phyloP scores from a whole-genome alignment of 2,113 vertebrate genomes.

The Apodemus sylvaticus region DNA sequence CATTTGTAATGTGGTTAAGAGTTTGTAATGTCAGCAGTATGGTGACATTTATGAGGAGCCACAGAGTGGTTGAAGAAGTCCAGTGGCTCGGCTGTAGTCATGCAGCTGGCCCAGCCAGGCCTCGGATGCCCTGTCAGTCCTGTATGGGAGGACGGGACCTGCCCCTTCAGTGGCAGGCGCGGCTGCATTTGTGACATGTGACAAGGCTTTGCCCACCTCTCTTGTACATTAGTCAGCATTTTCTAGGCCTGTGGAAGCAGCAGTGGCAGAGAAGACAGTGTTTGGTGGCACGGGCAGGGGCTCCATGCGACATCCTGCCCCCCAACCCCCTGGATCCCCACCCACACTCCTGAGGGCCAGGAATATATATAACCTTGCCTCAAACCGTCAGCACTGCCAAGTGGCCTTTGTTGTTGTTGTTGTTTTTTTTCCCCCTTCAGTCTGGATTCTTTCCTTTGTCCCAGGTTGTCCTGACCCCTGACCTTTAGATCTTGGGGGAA shows the following conservation, averaged over 20 bases:
- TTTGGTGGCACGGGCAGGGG: neutral
- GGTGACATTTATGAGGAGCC: neutral
- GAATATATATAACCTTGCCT: neutral
- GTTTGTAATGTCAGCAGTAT: constrained; percentile 35
- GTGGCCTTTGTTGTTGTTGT: too few relatives aligned
- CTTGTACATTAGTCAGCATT: neutral
- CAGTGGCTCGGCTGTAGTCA: neutral
- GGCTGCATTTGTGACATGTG: neutral
- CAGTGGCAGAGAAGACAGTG: neutral
- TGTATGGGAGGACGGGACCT: neutral
- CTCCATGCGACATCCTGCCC: neutral
- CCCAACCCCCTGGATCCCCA: too few relatives aligned
- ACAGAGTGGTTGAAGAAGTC: neutral
- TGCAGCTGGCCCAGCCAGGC: neutral
- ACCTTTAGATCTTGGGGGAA: neutral
- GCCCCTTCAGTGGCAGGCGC: neutral
- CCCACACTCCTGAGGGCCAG: neutral
- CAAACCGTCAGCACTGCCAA: neutral
- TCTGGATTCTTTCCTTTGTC: neutral
- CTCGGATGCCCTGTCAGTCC: neutral
- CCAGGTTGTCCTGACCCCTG: neutral
- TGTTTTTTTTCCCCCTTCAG: neutral
- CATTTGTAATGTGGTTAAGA: constrained; percentile 20
- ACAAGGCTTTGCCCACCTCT: too few relatives aligned
- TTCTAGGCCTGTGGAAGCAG: neutral